phyloP scores from a whole-genome alignment of 2,888 invertebrate genomes.

The Serripes groenlandicus region DNA sequence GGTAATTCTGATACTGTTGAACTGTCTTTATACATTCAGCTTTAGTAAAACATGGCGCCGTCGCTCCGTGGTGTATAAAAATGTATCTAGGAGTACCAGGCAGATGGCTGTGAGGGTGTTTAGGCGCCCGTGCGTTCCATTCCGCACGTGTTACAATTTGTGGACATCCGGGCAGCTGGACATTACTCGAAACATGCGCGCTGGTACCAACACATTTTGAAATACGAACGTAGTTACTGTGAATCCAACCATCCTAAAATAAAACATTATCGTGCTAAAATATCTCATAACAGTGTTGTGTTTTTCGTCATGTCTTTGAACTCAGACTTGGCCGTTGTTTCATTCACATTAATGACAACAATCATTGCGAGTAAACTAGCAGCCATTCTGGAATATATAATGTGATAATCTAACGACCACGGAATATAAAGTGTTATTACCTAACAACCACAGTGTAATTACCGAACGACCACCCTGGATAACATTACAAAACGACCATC shows the following conservation, averaged over 20 bases:
- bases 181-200: not conserved
- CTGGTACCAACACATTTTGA: conserved; percentile 31
- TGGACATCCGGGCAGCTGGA: conserved; percentile 69
- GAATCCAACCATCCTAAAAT: conserved; percentile 52
- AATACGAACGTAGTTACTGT: conserved; percentile 45
- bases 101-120: conserved; percentile 54
- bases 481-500: no score
- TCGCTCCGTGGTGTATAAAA: conserved; percentile 86
- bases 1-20: conserved; percentile 66
- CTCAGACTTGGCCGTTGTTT: no score
- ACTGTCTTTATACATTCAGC: conserved; percentile 56
- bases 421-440: no score
- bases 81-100: conserved; percentile 69
- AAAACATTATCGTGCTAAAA: not conserved
- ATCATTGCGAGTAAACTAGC: no score
- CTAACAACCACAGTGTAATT: no score
- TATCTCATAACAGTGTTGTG: no score
- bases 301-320: no score
- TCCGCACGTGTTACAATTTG: conserved; percentile 71
- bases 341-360: no score
- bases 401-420: no score
- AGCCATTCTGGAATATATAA: no score
- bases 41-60: conserved; percentile 80
- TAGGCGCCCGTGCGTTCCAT: conserved; percentile 77
- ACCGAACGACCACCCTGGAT: no score